Conservation (phyloP, 2,888 invertebrate genomes). For the Amphimallon solstitiale region DNA sequence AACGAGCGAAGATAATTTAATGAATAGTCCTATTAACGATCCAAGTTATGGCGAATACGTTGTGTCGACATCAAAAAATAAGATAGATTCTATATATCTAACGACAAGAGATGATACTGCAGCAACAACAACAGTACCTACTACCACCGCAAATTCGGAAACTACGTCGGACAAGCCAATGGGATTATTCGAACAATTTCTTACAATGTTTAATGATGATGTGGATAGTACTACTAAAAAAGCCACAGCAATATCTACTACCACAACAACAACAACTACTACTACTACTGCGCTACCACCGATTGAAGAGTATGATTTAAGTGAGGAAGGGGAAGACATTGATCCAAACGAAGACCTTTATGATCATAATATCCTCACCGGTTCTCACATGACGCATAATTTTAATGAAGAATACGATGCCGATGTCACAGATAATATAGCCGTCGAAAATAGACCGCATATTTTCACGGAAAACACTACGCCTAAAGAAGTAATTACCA, state of each 20-base stretch:
- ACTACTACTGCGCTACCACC: neutral
- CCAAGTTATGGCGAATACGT: slow-evolving; percentile 58
- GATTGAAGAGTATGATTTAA: slow-evolving; percentile 29
- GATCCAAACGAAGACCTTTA: slow-evolving; percentile 49
- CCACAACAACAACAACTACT: slow-evolving; percentile 39
- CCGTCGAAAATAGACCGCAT: slow-evolving; percentile 52
- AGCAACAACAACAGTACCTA: slow-evolving; percentile 43
- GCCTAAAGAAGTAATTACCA: slow-evolving; percentile 46
- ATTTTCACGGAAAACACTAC: slow-evolving; percentile 35
- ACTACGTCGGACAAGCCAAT: slow-evolving; percentile 59
- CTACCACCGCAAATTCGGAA: slow-evolving; percentile 35
- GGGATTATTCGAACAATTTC: slow-evolving; percentile 62
- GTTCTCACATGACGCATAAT: slow-evolving; percentile 52
- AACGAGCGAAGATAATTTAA: slow-evolving; percentile 55
- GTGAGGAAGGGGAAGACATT: neutral
- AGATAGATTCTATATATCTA: slow-evolving; percentile 50
- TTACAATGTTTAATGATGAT: slow-evolving; percentile 61
- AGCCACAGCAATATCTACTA: slow-evolving; percentile 42
- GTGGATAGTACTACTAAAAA: slow-evolving; percentile 52
- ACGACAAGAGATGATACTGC: slow-evolving; percentile 51
- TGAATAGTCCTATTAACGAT: slow-evolving; percentile 57
- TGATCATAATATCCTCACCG: slow-evolving; percentile 49
- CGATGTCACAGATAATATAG: slow-evolving; percentile 53
- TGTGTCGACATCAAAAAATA: slow-evolving; percentile 38
- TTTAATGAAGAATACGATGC: slow-evolving; percentile 56